Evolutionary conservation across 2,888 invertebrate genomes (phyloP).

Genomic region (Ganaspis brasiliensis): DNA sequence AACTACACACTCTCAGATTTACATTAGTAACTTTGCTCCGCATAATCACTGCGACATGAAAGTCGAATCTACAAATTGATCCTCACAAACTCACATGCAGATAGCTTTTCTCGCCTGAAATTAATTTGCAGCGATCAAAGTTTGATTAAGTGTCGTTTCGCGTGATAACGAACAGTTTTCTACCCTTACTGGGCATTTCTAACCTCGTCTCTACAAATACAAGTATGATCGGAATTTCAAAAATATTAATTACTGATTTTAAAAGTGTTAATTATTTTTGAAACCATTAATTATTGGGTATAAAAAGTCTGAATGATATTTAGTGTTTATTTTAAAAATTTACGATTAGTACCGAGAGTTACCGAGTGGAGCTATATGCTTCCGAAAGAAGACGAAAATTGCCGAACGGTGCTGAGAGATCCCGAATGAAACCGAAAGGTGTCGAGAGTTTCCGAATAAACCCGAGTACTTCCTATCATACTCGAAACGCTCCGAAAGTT

Average conservation of each 20-base stretch:
- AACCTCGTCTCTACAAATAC: background rate
- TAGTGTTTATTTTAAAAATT: no score
- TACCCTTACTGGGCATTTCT: slow-evolving; percentile 1
- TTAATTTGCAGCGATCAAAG: slow-evolving; percentile 53
- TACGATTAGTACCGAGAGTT: no score
- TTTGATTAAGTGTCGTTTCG: slow-evolving; percentile 24
- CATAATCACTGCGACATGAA: slow-evolving; percentile 61
- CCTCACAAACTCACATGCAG: slow-evolving; percentile 42
- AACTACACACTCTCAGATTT: slow-evolving; percentile 65
- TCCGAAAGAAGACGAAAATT: no score
- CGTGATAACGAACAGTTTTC: slow-evolving; percentile 24
- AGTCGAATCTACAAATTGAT: slow-evolving; percentile 48
- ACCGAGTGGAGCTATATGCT: no score
- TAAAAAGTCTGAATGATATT: no score
- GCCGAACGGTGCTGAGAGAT: no score
- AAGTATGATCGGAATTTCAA: background rate
- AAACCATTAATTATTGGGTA: no score
- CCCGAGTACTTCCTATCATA: no score
- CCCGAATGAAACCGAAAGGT: no score
- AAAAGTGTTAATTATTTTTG: no score
- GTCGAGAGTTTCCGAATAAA: no score
- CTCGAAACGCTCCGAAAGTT: no score
- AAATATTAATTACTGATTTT: background rate
- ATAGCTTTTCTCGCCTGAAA: slow-evolving; percentile 28
- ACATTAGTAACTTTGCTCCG: slow-evolving; percentile 64